A percentile compares a stretch with the other conserved stretches of the same genome.
Evolutionary conservation across 92 coral and sea anemone genomes (phyloP).

Genomic region (Micromussa lordhowensis): DNA sequence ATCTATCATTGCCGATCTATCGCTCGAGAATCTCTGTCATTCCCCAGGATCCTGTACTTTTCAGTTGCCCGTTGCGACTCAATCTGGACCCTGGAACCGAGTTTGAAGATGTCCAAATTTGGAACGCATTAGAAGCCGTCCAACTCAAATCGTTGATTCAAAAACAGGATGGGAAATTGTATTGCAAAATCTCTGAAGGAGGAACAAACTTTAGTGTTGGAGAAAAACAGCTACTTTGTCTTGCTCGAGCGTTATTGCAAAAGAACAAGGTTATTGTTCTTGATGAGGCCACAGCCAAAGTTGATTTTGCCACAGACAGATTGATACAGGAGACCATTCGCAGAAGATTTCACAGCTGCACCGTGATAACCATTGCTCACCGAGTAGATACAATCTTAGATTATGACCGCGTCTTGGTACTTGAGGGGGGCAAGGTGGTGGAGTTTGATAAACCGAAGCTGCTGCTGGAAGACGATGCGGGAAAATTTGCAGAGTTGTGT

Average conservation of each 20-base stretch:
- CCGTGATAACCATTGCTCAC: constrained; percentile 94
- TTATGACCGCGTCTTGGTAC: constrained; percentile 86
- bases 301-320: constrained; percentile 65
- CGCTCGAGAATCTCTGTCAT: constrained; percentile 21
- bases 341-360: constrained; percentile 82
- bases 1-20: neutral
- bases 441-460: constrained; percentile 25
- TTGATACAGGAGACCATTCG: constrained; percentile 92
- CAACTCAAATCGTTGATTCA: constrained; percentile 10
- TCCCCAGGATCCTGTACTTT: constrained; percentile 23
- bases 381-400: constrained; percentile 80
- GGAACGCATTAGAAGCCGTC: constrained; percentile 32
- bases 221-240: constrained; percentile 26
- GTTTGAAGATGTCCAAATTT: constrained; percentile 19
- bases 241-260: constrained; percentile 13
- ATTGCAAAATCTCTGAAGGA: constrained; percentile 19
- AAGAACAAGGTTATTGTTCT: constrained; percentile 9
- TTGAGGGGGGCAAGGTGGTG: constrained; percentile 6
- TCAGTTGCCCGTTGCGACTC: constrained; percentile 16
- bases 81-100: constrained; percentile 19
- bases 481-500: constrained; percentile 24
- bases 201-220: constrained; percentile 29
- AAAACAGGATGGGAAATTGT: neutral
- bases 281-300: constrained; percentile 29
- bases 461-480: neutral